phyloP scores from a whole-genome alignment of 2,888 invertebrate species.

The Pachydiplax longipennis region DNA sequence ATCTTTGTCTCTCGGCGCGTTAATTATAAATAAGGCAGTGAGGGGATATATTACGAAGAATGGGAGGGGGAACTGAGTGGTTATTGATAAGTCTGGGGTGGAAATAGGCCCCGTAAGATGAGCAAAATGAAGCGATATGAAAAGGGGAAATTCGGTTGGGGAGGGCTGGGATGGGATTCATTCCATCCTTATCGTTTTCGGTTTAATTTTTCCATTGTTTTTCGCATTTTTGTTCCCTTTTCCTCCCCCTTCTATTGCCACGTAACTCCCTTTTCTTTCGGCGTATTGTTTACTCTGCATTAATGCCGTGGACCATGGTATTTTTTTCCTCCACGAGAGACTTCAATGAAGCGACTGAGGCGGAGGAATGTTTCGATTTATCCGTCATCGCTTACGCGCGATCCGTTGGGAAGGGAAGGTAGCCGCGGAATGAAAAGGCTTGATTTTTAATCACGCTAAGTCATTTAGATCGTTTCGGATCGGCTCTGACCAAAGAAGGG shows the following conservation, averaged over 20 bases:
- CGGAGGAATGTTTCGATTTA: not conserved
- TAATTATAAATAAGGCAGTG: conserved; percentile 38
- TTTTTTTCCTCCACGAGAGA: conserved; percentile 2
- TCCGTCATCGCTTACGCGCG: not conserved
- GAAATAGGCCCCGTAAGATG: not conserved
- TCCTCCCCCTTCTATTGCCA: not conserved
- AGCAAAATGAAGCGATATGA: not conserved
- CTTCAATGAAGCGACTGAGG: conserved; percentile 1
- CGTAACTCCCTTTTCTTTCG: not conserved
- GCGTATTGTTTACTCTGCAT: conserved; percentile 28
- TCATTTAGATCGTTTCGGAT: conserved; percentile 7
- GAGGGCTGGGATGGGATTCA: not conserved
- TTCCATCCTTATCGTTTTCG: not conserved
- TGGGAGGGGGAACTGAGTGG: not conserved
- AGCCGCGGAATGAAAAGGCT: not conserved
- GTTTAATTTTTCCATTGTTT: not conserved
- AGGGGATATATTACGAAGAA: not conserved
- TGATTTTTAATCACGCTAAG: conserved; percentile 37
- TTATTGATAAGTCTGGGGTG: conserved; percentile 29
- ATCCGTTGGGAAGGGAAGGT: not conserved
- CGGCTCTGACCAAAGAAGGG: not conserved
- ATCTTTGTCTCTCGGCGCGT: conserved; percentile 30
- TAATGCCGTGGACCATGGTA: not conserved
- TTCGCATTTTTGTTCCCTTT: not conserved
- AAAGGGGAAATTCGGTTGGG: not conserved